phyloP scores from a whole-genome alignment of 1,140 invertebrate genomes.

The Sarcophaga peregrina region DNA sequence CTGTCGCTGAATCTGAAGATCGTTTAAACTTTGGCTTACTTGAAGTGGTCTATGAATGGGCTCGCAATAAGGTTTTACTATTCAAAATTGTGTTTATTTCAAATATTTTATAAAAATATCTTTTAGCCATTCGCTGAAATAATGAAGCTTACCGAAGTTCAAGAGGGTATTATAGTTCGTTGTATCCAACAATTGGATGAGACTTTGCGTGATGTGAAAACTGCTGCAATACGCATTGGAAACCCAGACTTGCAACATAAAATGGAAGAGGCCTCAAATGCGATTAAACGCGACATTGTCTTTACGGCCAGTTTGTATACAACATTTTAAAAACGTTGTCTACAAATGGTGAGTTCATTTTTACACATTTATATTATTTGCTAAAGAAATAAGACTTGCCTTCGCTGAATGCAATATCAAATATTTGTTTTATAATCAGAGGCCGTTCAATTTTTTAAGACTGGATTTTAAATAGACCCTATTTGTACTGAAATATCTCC shows the following conservation, averaged over 20 bases:
- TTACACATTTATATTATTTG: conserved; percentile 56
- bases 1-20: conserved; percentile 55
- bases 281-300: conserved; percentile 97
- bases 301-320: conserved; percentile 98
- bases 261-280: conserved; percentile 93
- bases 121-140: conserved; percentile 90
- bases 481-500: too few species aligned
- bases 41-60: conserved; percentile 97
- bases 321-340: conserved; percentile 50
- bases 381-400: conserved; percentile 53
- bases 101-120: conserved; percentile 12
- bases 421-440: conserved; percentile 12
- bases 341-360: conserved; percentile 21
- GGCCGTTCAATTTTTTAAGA: too few species aligned
- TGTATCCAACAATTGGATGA: conserved; percentile 98
- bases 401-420: conserved; percentile 6
- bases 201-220: conserved; percentile 89
- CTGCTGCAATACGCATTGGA: conserved; percentile 92
- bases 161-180: conserved; percentile 98
- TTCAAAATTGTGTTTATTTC: neutral
- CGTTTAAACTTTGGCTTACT: conserved; percentile 91
- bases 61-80: conserved; percentile 77
- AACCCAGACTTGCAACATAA: conserved; percentile 90
- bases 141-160: conserved; percentile 91
- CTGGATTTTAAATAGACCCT: too few species aligned